phyloP scores from a whole-genome alignment of 2,113 vertebrate genomes.

The Myotis brandtii region DNA sequence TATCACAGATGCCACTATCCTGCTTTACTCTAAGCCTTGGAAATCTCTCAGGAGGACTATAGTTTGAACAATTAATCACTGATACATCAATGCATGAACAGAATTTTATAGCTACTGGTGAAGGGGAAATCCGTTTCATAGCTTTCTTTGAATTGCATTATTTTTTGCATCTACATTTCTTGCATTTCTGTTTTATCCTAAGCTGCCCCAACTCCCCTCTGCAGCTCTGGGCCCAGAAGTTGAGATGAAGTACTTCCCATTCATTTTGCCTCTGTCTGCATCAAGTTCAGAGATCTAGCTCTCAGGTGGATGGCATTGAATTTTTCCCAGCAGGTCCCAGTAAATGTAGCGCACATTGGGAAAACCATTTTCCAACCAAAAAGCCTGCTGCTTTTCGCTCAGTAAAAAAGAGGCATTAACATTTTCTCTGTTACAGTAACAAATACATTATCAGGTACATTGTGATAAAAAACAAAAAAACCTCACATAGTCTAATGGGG shows the following conservation, averaged over 20 bases:
- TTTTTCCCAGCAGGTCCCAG: constrained; percentile 37
- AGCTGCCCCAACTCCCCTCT: background rate
- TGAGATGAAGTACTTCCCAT: constrained; percentile 47
- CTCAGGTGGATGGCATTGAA: background rate
- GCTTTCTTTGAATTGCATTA: constrained; percentile 51
- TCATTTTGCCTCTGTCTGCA: constrained; percentile 50
- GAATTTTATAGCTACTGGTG: constrained; percentile 22
- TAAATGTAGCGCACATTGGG: constrained; percentile 41
- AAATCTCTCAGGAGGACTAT: constrained; percentile 53
- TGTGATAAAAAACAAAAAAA: background rate
- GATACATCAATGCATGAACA: constrained; percentile 15
- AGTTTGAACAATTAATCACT: constrained; percentile 65
- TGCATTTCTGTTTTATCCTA: constrained; percentile 47
- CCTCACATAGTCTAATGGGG: background rate
- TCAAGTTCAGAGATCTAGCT: background rate
- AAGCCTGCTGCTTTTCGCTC: constrained; percentile 23
- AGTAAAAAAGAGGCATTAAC: background rate
- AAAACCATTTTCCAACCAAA: constrained; percentile 50
- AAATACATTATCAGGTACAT: constrained; percentile 29
- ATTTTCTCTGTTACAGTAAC: background rate
- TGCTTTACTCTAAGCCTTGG: constrained; percentile 53
- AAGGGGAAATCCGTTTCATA: constrained; percentile 21
- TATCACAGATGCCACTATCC: background rate
- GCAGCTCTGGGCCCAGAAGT: constrained; percentile 36
- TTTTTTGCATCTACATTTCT: constrained; percentile 52